Evolutionary conservation across 2,888 invertebrate species (phyloP), one percentile per base, ranked within the genome.

Genomic region (Ichneumoninae sp.): DNA sequence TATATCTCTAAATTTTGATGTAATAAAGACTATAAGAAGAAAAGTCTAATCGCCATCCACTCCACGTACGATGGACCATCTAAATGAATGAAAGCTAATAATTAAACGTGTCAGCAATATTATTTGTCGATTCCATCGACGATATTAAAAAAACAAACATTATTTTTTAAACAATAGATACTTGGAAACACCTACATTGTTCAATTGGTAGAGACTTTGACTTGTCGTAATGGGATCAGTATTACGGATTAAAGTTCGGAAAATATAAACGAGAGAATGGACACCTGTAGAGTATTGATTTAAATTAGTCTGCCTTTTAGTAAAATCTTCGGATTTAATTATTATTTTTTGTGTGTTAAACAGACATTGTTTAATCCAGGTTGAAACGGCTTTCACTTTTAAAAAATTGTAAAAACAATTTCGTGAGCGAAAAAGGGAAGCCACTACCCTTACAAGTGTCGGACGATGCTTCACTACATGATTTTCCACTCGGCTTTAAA

Each of bases 401-500:
- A n/a, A 62, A 62, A 62, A 30, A n/a, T 62, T 62, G 33, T 62
- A 62, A 33, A 62, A 62, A 62, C 77, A 77, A 68, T 57, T 69
- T 77, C 30, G 62, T 57, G 74, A 81, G 83, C 70, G 57, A 74
- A 84, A 74, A 65, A 75, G 22, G 50, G 22, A 62, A 40, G 62
- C 30, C 33, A 62, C 33, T 30, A 62, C 30, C 8, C 30, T 6
- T 30, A 62, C 62, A 33, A 50, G 70, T 52, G 70, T 70, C 47
- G 36, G 26, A 78, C 26, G 22, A 78, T 76, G 75, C 66, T 50
- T 60, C 54, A 65, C 81, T 83, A 89, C 88, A 87, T 86, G 88
- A 87, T 86, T 88, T 87, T 89, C 88, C 88, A 88, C 88, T 88
- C 86, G 85, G 85, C 60, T 72, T 77, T 79, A 82, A 71, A 70